Percentiles rank a stretch among this genome's conserved stretches.
phyloP scores from a whole-genome alignment of 1,140 invertebrate species.

The Phymorhynchus buccinoides region DNA sequence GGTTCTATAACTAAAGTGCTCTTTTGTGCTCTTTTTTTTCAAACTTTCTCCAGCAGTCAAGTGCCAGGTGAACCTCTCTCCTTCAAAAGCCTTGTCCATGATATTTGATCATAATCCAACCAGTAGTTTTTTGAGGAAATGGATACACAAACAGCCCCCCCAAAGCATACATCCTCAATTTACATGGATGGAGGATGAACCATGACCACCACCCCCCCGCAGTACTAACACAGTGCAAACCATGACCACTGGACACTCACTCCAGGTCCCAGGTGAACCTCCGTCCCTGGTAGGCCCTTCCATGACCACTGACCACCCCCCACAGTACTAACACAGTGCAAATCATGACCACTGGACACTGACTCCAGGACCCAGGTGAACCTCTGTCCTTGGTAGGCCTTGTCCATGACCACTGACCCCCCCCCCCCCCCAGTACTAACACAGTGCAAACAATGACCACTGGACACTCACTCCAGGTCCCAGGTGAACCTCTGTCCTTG shows the following conservation, averaged over 20 bases:
- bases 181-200: too few relatives aligned
- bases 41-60: too few relatives aligned
- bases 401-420: slow-evolving; percentile 80
- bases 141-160: too few relatives aligned
- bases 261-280: slow-evolving; percentile 25
- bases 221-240: neutral
- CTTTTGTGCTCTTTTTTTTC: too few relatives aligned
- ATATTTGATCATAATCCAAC: too few relatives aligned
- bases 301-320: slow-evolving; percentile 82
- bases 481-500: slow-evolving; percentile 36
- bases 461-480: neutral
- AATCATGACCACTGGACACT: neutral
- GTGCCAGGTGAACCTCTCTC: slow-evolving; percentile 32
- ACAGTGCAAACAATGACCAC: neutral
- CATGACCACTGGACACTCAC: neutral
- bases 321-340: slow-evolving; percentile 70
- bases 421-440: slow-evolving; percentile 74
- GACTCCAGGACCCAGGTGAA: slow-evolving; percentile 18
- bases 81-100: slow-evolving; percentile 77
- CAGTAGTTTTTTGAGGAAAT: too few relatives aligned
- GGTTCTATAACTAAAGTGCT: too few relatives aligned
- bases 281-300: slow-evolving; percentile 74
- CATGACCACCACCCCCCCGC: slow-evolving; percentile 77
- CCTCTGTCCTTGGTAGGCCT: slow-evolving; percentile 68
- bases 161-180: too few relatives aligned